Evolutionary conservation across 2,888 invertebrate genomes (phyloP).

Genomic region (Hirtodrosophila cameraria): DNA sequence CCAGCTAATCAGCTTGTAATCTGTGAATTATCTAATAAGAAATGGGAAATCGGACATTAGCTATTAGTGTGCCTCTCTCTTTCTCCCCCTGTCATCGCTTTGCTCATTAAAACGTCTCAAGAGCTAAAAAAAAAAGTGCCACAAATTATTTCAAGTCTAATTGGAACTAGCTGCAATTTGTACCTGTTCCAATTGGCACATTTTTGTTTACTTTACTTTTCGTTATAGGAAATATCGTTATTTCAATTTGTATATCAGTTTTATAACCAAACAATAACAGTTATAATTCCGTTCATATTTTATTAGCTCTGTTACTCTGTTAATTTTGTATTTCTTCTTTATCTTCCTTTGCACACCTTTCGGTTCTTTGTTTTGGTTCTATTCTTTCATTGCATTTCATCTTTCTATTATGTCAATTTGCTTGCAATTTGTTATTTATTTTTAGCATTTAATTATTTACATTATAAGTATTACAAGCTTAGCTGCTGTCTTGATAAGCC

Average conservation of each 20-base stretch:
- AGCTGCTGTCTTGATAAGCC: slow-evolving; percentile 32
- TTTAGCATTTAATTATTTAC: slow-evolving; percentile 12
- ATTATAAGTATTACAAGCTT: slow-evolving; percentile 23
- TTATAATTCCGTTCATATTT: too few relatives aligned
- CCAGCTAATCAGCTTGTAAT: slow-evolving; percentile 24
- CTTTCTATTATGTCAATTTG: slow-evolving; percentile 47
- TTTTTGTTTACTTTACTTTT: too few relatives aligned
- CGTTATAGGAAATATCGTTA: too few relatives aligned
- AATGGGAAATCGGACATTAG: too few relatives aligned
- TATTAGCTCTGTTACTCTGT: too few relatives aligned
- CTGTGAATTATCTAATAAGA: slow-evolving; percentile 25
- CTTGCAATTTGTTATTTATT: slow-evolving; percentile 59
- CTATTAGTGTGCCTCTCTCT: slow-evolving; percentile 5
- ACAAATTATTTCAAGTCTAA: background rate
- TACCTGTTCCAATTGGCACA: slow-evolving; percentile 12
- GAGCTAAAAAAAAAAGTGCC: background rate
- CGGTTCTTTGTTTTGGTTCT: background rate
- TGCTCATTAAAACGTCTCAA: slow-evolving; percentile 21
- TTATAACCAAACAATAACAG: too few relatives aligned
- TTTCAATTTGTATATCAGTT: too few relatives aligned
- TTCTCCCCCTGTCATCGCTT: slow-evolving; percentile 2
- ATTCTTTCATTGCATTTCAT: slow-evolving; percentile 22
- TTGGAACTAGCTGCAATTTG: slow-evolving; percentile 1
- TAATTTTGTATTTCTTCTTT: background rate
- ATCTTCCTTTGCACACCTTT: background rate